Evolutionary conservation across 92 coral and sea anemone species (phyloP).

Genomic region (Chrysogorgia sp.): DNA sequence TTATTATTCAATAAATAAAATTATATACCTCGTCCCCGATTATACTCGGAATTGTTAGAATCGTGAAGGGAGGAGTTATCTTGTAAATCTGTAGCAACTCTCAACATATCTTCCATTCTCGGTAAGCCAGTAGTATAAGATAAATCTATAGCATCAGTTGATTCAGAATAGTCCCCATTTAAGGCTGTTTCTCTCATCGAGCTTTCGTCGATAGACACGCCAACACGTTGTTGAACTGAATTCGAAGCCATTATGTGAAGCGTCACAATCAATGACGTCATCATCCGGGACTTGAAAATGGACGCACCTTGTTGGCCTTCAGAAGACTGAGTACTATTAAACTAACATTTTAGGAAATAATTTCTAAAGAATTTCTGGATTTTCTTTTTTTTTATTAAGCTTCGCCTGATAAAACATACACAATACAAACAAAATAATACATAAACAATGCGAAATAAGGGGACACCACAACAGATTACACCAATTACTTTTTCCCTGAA

Average conservation of each 20-base stretch:
- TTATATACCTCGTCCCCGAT: constrained; percentile 76
- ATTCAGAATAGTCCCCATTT: constrained; percentile 91
- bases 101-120: constrained; percentile 97
- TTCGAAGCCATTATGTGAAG: not conserved
- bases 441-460: no score
- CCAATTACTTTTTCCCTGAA: no score
- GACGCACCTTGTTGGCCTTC: no score
- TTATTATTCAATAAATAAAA: not conserved
- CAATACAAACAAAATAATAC: no score
- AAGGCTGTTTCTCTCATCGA: constrained; percentile 90
- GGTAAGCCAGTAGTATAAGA: constrained; percentile 80
- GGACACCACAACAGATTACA: no score
- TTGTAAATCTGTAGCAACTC: constrained; percentile 98
- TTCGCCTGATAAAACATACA: no score
- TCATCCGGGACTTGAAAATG: constrained; percentile 44
- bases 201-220: constrained; percentile 4
- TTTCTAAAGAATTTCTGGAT: no score
- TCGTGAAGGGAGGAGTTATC: constrained; percentile 65
- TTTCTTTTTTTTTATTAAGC: no score
- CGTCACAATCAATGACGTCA: constrained; percentile 36
- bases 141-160: constrained; percentile 80
- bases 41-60: constrained; percentile 5
- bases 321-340: no score
- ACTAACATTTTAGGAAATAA: no score
- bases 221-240: constrained; percentile 45